Conservation (phyloP, 2,888 invertebrate genomes). For the Drosophila testacea region DNA sequence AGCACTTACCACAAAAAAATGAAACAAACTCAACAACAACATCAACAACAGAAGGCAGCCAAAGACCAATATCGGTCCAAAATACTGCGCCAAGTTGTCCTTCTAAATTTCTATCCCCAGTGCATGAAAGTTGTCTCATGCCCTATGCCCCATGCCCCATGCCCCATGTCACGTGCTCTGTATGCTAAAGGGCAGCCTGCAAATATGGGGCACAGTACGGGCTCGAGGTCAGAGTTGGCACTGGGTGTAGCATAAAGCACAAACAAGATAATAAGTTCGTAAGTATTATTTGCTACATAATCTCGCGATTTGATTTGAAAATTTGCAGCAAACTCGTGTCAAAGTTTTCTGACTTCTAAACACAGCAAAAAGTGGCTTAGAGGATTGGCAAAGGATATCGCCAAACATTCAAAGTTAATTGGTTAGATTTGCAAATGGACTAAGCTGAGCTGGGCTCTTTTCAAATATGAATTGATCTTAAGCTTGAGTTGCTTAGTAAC, state of each 20-base stretch:
- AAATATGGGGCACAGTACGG: slow-evolving; percentile 10
- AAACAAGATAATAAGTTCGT: slow-evolving; percentile 81
- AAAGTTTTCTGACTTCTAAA: slow-evolving; percentile 53
- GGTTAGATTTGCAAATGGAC: slow-evolving; percentile 43
- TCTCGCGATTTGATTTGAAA: slow-evolving; percentile 72
- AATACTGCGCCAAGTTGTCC: slow-evolving; percentile 72
- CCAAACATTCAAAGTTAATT: slow-evolving; percentile 57
- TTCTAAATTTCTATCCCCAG: slow-evolving; percentile 77
- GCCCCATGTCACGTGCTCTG: slow-evolving; percentile 65
- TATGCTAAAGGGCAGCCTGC: slow-evolving; percentile 64
- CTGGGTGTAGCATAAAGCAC: slow-evolving; percentile 52
- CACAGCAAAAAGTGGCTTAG: slow-evolving; percentile 33
- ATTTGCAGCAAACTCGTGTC: slow-evolving; percentile 57
- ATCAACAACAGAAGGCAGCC: slow-evolving; percentile 27
- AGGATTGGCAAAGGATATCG: slow-evolving; percentile 43
- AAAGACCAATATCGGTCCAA: slow-evolving; percentile 68
- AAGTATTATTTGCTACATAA: slow-evolving; percentile 77
- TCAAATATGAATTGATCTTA: slow-evolving; percentile 44
- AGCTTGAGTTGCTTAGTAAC: slow-evolving; percentile 28
- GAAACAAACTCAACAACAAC: slow-evolving; percentile 6
- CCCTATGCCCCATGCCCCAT: slow-evolving; percentile 17
- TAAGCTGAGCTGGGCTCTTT: slow-evolving; percentile 22
- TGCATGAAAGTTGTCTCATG: slow-evolving; percentile 55
- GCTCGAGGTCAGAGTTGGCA: slow-evolving; percentile 23
- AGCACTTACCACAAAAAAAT: slow-evolving; percentile 31